phyloP scores from a whole-genome alignment of 2,113 vertebrate genomes.

The Trogon surrucura region DNA sequence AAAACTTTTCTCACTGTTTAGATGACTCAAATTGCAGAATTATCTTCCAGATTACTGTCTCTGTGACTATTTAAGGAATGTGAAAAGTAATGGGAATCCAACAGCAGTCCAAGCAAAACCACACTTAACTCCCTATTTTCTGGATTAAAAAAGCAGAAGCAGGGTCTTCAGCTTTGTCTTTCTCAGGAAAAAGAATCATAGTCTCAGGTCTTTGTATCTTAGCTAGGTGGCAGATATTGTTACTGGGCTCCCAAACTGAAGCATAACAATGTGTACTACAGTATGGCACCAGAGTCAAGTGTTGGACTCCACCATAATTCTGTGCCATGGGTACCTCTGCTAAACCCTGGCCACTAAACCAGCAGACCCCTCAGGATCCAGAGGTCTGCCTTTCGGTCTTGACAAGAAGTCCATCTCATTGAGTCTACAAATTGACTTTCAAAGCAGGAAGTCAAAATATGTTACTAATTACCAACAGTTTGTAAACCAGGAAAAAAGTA shows the following conservation, averaged over 20 bases:
- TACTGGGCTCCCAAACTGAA: background rate
- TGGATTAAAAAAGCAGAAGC: background rate
- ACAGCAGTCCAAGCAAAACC: background rate
- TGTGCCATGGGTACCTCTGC: background rate
- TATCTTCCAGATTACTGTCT: background rate
- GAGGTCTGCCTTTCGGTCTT: accelerated
- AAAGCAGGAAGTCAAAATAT: background rate
- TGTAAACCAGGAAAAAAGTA: background rate
- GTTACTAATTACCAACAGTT: background rate
- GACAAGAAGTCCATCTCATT: background rate
- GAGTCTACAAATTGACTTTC: background rate
- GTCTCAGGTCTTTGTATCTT: background rate
- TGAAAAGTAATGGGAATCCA: accelerated
- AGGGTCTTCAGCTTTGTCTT: background rate
- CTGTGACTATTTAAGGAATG: background rate
- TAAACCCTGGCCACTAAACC: background rate
- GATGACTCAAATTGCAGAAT: background rate
- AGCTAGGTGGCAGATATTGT: background rate
- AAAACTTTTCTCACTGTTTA: background rate
- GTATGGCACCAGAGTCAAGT: background rate
- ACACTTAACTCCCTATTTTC: background rate
- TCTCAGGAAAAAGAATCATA: background rate
- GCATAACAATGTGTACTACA: background rate
- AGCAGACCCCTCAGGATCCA: background rate
- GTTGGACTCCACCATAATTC: background rate